phyloP scores from a whole-genome alignment of 2,888 invertebrate species.

The Lissonota sp. region DNA sequence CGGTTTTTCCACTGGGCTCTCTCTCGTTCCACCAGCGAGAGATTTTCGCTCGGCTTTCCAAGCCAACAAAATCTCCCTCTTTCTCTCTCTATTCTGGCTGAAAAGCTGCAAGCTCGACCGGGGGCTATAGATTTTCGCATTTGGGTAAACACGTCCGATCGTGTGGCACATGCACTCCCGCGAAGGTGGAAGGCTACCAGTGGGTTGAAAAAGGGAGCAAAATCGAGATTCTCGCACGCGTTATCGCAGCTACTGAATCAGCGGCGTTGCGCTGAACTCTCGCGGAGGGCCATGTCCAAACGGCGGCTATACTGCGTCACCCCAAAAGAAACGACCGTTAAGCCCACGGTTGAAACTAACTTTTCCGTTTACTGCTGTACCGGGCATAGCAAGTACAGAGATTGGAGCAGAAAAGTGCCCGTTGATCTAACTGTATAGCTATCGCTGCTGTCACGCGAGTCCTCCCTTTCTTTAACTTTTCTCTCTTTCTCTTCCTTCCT shows the following conservation, averaged over 20 bases:
- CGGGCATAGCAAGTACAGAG: not conserved
- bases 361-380: conserved; percentile 31
- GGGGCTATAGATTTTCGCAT: conserved; percentile 63
- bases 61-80: not conserved
- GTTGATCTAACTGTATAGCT: not conserved
- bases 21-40: not conserved
- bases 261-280: conserved; percentile 17
- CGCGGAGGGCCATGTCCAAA: conserved; percentile 15
- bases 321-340: conserved; percentile 42
- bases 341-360: conserved; percentile 52
- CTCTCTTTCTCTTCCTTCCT: not conserved
- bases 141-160: conserved; percentile 65
- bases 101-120: conserved; percentile 1
- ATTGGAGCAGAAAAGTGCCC: conserved; percentile 54
- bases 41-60: conserved; percentile 23
- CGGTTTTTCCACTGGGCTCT: conserved; percentile 43
- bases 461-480: conserved; percentile 10
- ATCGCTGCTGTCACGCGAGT: conserved; percentile 13
- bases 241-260: conserved; percentile 49
- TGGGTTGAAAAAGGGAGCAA: conserved; percentile 21
- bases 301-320: conserved; percentile 7
- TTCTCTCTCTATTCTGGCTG: conserved; percentile 3
- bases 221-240: conserved; percentile 56
- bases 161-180: conserved; percentile 53
- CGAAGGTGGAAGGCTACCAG: not conserved